Conservation (phyloP, 92 coral and sea anemone species). For the Montipora capitata region DNA sequence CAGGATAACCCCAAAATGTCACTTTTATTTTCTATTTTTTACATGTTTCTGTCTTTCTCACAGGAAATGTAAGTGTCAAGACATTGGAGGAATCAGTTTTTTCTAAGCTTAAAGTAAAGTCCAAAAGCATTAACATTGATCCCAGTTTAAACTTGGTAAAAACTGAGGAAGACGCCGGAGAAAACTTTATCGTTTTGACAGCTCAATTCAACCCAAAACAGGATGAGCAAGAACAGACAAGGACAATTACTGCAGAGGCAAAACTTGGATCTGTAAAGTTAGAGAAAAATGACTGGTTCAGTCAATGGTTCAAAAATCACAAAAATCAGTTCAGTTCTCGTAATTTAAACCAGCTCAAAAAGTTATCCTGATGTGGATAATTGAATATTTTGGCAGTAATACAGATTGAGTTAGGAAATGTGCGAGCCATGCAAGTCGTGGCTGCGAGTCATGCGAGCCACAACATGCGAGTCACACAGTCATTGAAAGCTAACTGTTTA, state of each 20-base stretch:
- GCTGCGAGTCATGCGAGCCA: too few species aligned
- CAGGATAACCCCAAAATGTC: too few species aligned
- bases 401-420: too few species aligned
- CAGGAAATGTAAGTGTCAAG: conserved; percentile 52
- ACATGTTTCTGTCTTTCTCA: background rate
- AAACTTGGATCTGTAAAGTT: conserved; percentile 70
- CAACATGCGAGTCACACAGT: too few species aligned
- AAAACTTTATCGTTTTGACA: conserved; percentile 45
- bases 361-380: too few species aligned
- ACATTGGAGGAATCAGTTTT: conserved; percentile 34
- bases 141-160: conserved; percentile 33
- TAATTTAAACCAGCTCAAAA: conserved; percentile 8
- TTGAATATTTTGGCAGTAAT: too few species aligned
- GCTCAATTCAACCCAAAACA: conserved; percentile 36
- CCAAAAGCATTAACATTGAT: conserved; percentile 36
- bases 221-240: background rate
- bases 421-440: too few species aligned
- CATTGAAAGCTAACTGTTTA: too few species aligned
- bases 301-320: too few species aligned
- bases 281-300: conserved; percentile 71
- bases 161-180: conserved; percentile 51
- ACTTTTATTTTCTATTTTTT: too few species aligned
- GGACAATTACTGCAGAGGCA: conserved; percentile 67
- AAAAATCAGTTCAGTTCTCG: conserved; percentile 30
- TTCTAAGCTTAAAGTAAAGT: conserved; percentile 47